Percentiles rank a stretch among this genome's conserved stretches.
phyloP scores from a whole-genome alignment of 1,140 invertebrate genomes.

The Pollicipes pollicipes region DNA sequence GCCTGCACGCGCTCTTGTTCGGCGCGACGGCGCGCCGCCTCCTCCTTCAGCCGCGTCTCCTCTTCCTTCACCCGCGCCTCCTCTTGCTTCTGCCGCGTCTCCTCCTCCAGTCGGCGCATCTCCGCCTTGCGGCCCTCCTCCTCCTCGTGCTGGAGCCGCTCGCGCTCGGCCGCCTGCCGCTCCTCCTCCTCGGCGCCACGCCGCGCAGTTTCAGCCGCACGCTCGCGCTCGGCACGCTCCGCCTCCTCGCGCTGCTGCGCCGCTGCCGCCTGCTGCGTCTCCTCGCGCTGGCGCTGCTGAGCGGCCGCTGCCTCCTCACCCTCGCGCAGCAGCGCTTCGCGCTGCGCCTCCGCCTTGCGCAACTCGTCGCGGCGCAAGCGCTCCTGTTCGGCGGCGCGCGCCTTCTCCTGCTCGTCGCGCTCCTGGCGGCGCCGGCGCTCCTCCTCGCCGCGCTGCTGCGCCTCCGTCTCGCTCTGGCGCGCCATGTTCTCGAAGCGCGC shows the following conservation, averaged over 20 bases:
- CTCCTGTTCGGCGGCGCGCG: constrained; percentile 24
- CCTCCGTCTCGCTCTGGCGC: constrained; percentile 44
- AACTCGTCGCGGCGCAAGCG: constrained; percentile 11
- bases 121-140: constrained; percentile 7
- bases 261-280: too few species aligned
- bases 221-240: too few species aligned
- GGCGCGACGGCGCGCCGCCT: constrained; percentile 15
- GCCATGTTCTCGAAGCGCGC: constrained; percentile 71
- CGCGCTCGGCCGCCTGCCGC: too few species aligned
- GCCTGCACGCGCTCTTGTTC: constrained; percentile 22
- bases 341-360: constrained; percentile 15
- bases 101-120: constrained; percentile 18
- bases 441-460: constrained; percentile 27
- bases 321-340: background rate
- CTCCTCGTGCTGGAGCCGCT: background rate
- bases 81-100: constrained; percentile 11
- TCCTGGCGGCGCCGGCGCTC: constrained; percentile 26
- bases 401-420: constrained; percentile 32
- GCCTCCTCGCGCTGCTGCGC: too few species aligned
- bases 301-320: constrained; percentile 6
- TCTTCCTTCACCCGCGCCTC: constrained; percentile 9
- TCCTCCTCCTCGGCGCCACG: too few species aligned
- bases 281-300: too few species aligned
- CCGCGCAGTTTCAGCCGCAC: too few species aligned
- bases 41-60: constrained; percentile 12